Conservation (phyloP, 2,888 invertebrate genomes). For the Chouioia cunea region DNA sequence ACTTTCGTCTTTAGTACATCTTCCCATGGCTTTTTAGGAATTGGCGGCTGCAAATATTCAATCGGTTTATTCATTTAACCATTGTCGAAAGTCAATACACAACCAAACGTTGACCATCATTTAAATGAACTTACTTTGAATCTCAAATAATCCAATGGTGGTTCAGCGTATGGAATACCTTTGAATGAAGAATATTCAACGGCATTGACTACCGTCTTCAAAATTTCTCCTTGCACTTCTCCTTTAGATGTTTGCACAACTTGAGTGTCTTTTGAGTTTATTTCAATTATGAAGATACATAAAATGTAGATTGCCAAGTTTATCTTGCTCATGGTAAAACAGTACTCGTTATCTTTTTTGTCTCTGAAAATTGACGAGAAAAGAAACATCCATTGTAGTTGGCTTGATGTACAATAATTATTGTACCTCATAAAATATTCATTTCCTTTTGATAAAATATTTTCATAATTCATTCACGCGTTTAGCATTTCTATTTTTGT, state of each 20-base stretch:
- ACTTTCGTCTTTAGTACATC: conserved; percentile 43
- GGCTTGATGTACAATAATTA: too few relatives aligned
- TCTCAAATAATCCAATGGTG: conserved; percentile 52
- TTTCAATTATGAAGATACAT: background rate
- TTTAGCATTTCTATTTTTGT: too few relatives aligned
- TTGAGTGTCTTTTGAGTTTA: conserved; percentile 6
- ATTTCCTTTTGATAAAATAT: too few relatives aligned
- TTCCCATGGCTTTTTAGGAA: conserved; percentile 51
- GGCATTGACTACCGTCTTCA: conserved; percentile 45
- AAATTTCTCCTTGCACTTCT: conserved; percentile 53
- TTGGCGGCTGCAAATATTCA: conserved; percentile 48
- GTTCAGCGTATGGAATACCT: conserved; percentile 56
- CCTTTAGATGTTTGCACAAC: conserved; percentile 48
- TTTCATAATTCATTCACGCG: too few relatives aligned
- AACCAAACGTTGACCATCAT: too few relatives aligned
- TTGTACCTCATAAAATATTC: too few relatives aligned
- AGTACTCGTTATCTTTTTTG: too few relatives aligned
- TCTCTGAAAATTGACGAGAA: too few relatives aligned
- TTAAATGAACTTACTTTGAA: conserved; percentile 51
- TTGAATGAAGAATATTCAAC: conserved; percentile 52
- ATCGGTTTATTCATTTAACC: background rate
- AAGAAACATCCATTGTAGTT: too few relatives aligned
- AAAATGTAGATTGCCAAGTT: background rate
- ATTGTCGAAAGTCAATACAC: background rate
- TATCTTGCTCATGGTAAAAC: background rate